Evolutionary conservation across 1,140 invertebrate genomes (phyloP), one percentile per base, ranked within the genome.

Genomic region (Hyposmocoma kahamanoa): DNA sequence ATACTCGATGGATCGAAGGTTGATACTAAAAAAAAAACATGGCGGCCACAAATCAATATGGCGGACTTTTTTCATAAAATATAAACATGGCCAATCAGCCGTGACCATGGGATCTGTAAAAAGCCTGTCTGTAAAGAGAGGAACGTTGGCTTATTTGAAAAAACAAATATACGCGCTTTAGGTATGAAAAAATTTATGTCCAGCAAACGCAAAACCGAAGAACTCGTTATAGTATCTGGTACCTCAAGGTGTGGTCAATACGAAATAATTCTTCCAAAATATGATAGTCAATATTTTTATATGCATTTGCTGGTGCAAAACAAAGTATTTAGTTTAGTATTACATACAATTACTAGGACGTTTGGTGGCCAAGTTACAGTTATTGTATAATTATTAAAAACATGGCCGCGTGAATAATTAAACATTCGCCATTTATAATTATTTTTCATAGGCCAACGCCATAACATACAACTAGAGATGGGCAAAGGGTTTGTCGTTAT

Each of bases 231-330:
- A 28, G 11, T 28, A 65, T 47, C n/a, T n/a, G n/a, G n/a, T n/a
- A n/a, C n/a, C n/a, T n/a, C n/a, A n/a, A n/a, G n/a, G n/a, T n/a
- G n/a, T n/a, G n/a, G n/a, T n/a, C n/a, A n/a, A n/a, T n/a, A n/a
- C n/a, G n/a, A n/a, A n/a, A n/a, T n/a, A n/a, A n/a, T n/a, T 59
- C 73, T 72, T 74, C 71, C 67, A 68, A 67, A 68, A 67, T 72
- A 71, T 71, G 45, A 71, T 73, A 78, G 72, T 69, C 72, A 70
- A 77, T 77, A 75, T 77, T 72, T 77, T 73, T 77, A 72, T 77
- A 74, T 28, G 11, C 5, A 28, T 60, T 67, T 70, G 68, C 74
- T 71, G 72, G 62, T 72, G 74, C 74, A 69, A 74, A 38, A 58
- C 20, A 57, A 19, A 62, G 56, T 69, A 72, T 72, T 66, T 73